These are phyloP conservation scores for Chaetodon trifascialis DNA, from an alignment of 2,113 vertebrate species.

Conservation along the genomic window DNA sequence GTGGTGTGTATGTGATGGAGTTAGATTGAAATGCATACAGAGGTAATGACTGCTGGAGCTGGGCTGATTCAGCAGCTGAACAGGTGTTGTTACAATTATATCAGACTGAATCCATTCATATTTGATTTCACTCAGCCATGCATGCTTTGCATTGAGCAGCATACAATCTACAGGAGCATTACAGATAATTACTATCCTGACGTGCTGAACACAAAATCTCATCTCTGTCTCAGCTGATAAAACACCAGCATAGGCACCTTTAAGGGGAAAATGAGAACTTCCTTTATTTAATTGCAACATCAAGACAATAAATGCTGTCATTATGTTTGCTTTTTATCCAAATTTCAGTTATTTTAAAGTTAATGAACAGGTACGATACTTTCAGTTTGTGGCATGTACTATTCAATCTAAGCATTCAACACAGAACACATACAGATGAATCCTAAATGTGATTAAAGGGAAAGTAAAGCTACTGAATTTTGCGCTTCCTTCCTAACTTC, in stretches of 20 bases:
- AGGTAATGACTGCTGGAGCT: conserved; percentile 19
- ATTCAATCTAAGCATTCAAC: not conserved
- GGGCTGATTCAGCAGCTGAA: conserved; percentile 55
- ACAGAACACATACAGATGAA: not conserved
- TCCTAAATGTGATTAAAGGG: not conserved
- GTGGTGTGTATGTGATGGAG: conserved; percentile 14
- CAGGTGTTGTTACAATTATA: conserved; percentile 44
- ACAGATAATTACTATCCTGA: conserved; percentile 25
- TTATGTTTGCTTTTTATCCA: not conserved
- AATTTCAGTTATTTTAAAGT: too few species aligned
- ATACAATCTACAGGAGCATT: not conserved
- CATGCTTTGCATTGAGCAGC: conserved; percentile 10
- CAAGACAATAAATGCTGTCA: not conserved
- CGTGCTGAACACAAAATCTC: conserved; percentile 2
- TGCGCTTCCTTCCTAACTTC: too few species aligned
- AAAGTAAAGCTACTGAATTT: not conserved
- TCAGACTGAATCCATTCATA: conserved; percentile 51
- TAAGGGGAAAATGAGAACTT: not conserved
- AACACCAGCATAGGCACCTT: not conserved
- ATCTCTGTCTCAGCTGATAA: not conserved
- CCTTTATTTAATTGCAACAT: not conserved
- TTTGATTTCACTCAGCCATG: conserved; percentile 20
- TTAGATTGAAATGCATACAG: conserved; percentile 30
- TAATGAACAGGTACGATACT: too few species aligned
- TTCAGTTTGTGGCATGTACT: not conserved